phyloP scores from a whole-genome alignment of 2,113 vertebrate species.

The Corydoras sp. region DNA sequence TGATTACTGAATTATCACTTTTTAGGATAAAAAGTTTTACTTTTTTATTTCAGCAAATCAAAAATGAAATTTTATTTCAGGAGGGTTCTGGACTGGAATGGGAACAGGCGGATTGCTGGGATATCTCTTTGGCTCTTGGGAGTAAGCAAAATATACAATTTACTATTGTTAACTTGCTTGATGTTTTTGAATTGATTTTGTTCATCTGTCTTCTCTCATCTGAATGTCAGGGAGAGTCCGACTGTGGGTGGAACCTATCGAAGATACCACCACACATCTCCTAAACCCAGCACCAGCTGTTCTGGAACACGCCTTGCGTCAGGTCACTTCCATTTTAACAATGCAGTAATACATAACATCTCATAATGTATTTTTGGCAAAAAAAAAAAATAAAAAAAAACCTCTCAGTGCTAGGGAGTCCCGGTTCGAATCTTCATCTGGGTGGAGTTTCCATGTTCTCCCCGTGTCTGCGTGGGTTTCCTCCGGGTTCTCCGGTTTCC shows the following conservation, averaged over 20 bases:
- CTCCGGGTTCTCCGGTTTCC: no score
- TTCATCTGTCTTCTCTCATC: not conserved
- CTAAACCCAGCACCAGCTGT: slow-evolving; percentile 44
- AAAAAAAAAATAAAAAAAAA: no score
- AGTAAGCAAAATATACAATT: slow-evolving; percentile 59
- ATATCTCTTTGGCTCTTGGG: slow-evolving; percentile 80
- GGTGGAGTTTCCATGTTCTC: no score
- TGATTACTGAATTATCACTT: no score
- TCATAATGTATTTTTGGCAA: not conserved
- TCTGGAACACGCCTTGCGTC: slow-evolving; percentile 63
- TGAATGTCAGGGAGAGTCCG: slow-evolving; percentile 47
- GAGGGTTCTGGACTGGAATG: slow-evolving; percentile 88
- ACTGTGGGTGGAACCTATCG: slow-evolving; percentile 12
- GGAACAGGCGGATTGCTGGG: slow-evolving; percentile 85
- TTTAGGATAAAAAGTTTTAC: not conserved
- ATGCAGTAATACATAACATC: no score
- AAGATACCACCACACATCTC: slow-evolving; percentile 19
- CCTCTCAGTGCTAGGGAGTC: no score
- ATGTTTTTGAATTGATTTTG: no score
- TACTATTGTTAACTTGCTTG: no score
- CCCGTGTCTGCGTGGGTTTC: no score
- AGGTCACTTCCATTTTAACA: slow-evolving; percentile 47
- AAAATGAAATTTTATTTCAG: no score
- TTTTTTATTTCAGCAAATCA: slow-evolving; percentile 12
- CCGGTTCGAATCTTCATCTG: no score